Evolutionary conservation across 2,113 vertebrate genomes (phyloP).

Genomic region (Falco punctatus): DNA sequence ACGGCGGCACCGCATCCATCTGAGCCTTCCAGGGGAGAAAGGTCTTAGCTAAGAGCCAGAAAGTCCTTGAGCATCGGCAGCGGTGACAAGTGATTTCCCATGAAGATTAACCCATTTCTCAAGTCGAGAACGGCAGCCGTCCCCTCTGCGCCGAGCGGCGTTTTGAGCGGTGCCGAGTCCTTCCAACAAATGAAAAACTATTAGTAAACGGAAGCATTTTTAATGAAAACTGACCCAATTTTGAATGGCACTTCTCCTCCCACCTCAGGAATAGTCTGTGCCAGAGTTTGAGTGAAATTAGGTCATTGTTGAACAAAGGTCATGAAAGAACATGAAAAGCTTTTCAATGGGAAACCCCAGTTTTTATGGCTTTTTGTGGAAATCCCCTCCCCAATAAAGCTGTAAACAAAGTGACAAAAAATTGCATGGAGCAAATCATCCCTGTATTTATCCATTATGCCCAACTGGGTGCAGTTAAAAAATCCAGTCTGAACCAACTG

Average conservation of each 20-base stretch:
- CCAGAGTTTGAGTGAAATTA: conserved; percentile 31
- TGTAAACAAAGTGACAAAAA: neutral
- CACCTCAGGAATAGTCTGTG: conserved; percentile 13
- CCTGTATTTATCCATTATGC: neutral
- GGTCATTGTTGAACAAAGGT: conserved; percentile 55
- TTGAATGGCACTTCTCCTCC: conserved; percentile 32
- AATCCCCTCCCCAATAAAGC: conserved; percentile 18
- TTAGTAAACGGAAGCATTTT: conserved; percentile 22
- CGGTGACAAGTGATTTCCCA: neutral
- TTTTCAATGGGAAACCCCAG: conserved; percentile 20
- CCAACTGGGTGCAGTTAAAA: neutral
- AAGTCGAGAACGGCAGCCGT: neutral
- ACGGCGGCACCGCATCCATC: accelerated
- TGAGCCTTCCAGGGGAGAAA: neutral
- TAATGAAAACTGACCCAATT: conserved; percentile 57
- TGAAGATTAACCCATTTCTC: conserved; percentile 34
- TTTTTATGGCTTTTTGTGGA: conserved; percentile 25
- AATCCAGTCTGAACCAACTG: neutral
- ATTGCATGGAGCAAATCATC: neutral
- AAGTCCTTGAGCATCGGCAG: neutral
- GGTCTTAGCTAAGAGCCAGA: neutral
- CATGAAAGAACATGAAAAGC: conserved; percentile 15
- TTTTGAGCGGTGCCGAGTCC: neutral
- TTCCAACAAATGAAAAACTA: neutral
- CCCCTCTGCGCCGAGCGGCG: neutral